phyloP scores from a whole-genome alignment of 2,113 vertebrate genomes.

The Motacilla alba region DNA sequence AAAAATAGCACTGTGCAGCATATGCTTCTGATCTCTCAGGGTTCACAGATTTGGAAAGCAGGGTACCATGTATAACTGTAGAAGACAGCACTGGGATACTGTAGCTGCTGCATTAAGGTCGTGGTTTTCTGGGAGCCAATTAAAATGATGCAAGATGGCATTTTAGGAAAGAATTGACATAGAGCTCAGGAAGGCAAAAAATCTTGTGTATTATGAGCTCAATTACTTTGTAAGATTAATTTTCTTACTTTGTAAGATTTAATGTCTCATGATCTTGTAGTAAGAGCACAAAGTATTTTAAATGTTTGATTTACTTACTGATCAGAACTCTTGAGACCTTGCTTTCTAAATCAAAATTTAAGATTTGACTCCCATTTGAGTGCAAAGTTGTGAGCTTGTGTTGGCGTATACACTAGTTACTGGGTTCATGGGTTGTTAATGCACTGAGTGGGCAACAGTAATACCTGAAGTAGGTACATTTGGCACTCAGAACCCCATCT shows the following conservation, averaged over 20 bases:
- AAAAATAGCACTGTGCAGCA: not conserved
- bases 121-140: not conserved
- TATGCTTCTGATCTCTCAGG: not conserved
- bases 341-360: not conserved
- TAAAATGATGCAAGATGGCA: conserved; percentile 46
- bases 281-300: not conserved
- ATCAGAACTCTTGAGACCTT: not conserved
- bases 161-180: not conserved
- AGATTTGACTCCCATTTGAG: not conserved
- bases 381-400: not conserved
- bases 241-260: conserved; percentile 28
- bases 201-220: not conserved
- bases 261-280: not conserved
- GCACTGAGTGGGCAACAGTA: not conserved
- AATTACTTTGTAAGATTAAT: conserved; percentile 34
- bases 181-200: not conserved
- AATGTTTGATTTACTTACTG: not conserved
- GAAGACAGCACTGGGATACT: not conserved
- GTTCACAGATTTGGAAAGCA: conserved; percentile 18
- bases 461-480: not conserved
- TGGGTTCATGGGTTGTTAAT: not conserved
- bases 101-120: conserved; percentile 36
- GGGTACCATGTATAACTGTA: not conserved
- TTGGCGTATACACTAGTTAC: not conserved
- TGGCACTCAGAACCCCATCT: not conserved